These are phyloP conservation scores for Ectemnius lituratus DNA, from an alignment of 2,888 invertebrate species.

Conservation along the genomic window DNA sequence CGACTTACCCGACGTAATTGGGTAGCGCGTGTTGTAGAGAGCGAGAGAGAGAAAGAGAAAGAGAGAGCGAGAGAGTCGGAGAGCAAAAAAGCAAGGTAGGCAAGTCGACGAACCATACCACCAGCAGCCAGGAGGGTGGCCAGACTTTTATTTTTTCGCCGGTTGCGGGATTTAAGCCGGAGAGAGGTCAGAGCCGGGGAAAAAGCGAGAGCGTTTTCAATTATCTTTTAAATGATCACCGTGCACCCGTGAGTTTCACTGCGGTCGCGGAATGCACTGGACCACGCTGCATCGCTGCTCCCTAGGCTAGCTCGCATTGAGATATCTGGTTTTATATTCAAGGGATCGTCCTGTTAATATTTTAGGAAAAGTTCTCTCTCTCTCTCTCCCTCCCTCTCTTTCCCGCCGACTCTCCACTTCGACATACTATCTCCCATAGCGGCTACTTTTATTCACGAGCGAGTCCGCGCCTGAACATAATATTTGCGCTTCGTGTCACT, in stretches of 20 bases:
- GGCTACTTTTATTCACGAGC: no score
- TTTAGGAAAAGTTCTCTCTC: background rate
- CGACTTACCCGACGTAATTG: constrained; percentile 4
- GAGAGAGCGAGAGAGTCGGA: constrained; percentile 9
- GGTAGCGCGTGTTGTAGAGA: constrained; percentile 3
- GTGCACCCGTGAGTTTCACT: no score
- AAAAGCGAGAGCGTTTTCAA: constrained; percentile 27
- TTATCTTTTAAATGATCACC: constrained; percentile 26
- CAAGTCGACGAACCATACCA: background rate
- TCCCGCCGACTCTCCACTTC: no score
- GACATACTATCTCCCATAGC: no score
- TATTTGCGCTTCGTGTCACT: no score
- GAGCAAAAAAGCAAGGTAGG: constrained; percentile 16
- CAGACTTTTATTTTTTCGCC: constrained; percentile 16
- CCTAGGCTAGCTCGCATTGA: no score
- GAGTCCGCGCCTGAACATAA: no score
- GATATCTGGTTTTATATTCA: background rate
- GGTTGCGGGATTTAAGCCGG: constrained; percentile 5
- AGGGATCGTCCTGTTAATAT: constrained; percentile 20
- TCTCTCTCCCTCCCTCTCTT: background rate
- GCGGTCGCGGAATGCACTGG: no score
- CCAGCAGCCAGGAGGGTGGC: background rate
- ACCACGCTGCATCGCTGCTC: no score
- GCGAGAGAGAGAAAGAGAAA: background rate
- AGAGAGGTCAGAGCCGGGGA: constrained; percentile 1